These are phyloP conservation scores for Cheirogaleus major DNA, from an alignment of 2,797 vertebrate genomes.

Conservation along the genomic window DNA sequence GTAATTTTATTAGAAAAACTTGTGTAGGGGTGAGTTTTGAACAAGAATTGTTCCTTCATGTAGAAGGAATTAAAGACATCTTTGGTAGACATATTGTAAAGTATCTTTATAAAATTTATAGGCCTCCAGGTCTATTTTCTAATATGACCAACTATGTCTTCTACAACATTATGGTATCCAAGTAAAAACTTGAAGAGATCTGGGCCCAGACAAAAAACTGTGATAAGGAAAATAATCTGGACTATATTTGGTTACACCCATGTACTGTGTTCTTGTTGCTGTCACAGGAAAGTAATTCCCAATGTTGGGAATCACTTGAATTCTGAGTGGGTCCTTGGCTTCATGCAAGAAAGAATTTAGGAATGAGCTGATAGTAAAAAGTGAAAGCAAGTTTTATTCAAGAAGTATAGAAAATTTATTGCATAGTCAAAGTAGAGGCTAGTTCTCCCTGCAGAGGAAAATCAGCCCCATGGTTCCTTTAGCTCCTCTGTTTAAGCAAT, in stretches of 20 bases:
- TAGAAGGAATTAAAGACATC: neutral
- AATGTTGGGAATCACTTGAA: too few species aligned
- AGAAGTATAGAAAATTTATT: too few species aligned
- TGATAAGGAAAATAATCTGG: neutral
- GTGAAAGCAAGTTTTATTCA: too few species aligned
- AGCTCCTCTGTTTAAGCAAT: too few species aligned
- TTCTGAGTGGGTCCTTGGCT: too few species aligned
- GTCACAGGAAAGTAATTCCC: too few species aligned
- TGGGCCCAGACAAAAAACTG: neutral
- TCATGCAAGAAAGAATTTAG: too few species aligned
- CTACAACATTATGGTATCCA: neutral
- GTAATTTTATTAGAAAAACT: too few species aligned
- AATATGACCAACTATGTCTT: neutral
- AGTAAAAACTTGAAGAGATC: neutral
- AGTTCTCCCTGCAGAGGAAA: too few species aligned
- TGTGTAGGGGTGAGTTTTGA: neutral
- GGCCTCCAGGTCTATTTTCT: neutral
- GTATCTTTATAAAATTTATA: neutral
- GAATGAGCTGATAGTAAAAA: too few species aligned
- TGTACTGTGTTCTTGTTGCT: neutral
- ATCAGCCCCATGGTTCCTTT: too few species aligned
- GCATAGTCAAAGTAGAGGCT: too few species aligned
- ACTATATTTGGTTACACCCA: rapidly evolving
- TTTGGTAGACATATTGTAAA: neutral
- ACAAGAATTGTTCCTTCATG: neutral